Evolutionary conservation across 1,140 invertebrate species (phyloP).

Genomic region (Camponotus floridanus): DNA sequence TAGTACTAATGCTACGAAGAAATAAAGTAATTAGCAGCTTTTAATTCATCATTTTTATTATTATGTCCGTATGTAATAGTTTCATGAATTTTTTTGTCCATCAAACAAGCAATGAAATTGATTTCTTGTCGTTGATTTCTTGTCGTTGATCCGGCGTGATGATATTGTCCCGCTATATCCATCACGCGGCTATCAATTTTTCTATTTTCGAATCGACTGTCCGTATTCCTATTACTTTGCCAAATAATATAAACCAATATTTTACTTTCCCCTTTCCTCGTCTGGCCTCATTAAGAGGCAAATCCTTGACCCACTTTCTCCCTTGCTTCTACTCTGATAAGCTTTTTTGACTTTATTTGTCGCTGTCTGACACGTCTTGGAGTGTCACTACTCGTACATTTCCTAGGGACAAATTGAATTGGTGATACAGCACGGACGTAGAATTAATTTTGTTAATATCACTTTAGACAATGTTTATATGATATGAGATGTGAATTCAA

Average conservation of each 20-base stretch:
- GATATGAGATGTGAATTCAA: background rate
- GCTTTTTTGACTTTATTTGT: conserved; percentile 47
- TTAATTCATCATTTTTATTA: conserved; percentile 24
- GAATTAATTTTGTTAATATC: background rate
- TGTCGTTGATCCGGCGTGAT: conserved; percentile 4
- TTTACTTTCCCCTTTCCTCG: conserved; percentile 6
- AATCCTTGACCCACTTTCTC: conserved; percentile 58
- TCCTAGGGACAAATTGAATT: conserved; percentile 34
- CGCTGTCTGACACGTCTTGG: conserved; percentile 22
- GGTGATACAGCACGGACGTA: background rate
- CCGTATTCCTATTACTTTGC: conserved; percentile 25
- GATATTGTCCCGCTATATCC: conserved; percentile 2
- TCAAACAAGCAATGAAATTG: conserved; percentile 45
- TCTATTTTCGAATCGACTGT: conserved; percentile 38
- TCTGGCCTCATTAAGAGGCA: conserved; percentile 29
- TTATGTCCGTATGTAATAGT: background rate
- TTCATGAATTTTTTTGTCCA: background rate
- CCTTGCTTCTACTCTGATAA: background rate
- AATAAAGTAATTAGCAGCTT: conserved; percentile 12
- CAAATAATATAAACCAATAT: conserved; percentile 58
- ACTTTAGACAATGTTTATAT: background rate
- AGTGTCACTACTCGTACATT: conserved; percentile 25
- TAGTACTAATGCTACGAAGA: background rate
- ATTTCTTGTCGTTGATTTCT: conserved; percentile 40
- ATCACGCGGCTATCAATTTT: conserved; percentile 46